phyloP scores from a whole-genome alignment of 2,888 invertebrate species.

The Drosophila ustulata region DNA sequence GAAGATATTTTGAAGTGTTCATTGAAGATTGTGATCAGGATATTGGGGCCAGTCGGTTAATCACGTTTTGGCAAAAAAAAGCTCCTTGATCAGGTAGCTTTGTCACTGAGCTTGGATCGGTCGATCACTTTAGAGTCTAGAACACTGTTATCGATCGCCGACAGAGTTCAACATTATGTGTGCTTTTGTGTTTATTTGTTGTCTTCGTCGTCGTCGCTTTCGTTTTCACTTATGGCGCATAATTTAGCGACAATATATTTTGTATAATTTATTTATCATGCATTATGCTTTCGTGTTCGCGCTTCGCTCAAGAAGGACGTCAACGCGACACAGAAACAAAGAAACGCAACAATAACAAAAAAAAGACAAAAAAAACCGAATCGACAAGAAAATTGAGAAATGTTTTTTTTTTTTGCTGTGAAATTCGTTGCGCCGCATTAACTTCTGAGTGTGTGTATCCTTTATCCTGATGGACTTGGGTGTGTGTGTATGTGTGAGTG shows the following conservation, averaged over 20 bases:
- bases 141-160: background rate
- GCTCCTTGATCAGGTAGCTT: background rate
- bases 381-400: constrained; percentile 29
- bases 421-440: too few relatives aligned
- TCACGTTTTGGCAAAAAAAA: too few relatives aligned
- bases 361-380: constrained; percentile 8
- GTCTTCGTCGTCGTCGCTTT: constrained; percentile 24
- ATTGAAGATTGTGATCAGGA: too few relatives aligned
- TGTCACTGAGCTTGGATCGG: background rate
- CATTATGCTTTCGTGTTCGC: constrained; percentile 22
- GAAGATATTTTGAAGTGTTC: too few relatives aligned
- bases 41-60: too few relatives aligned
- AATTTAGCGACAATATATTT: constrained; percentile 35
- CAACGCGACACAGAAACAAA: background rate
- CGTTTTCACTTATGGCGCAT: constrained; percentile 38
- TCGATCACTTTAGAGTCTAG: constrained; percentile 6
- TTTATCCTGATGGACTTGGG: constrained; percentile 26
- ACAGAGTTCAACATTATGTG: constrained; percentile 24
- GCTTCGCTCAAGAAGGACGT: constrained; percentile 8
- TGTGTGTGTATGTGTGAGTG: background rate
- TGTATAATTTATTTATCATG: constrained; percentile 34
- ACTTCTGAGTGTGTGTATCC: constrained; percentile 11
- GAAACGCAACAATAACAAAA: background rate
- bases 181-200: constrained; percentile 10
- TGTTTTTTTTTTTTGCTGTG: constrained; percentile 2